These are phyloP conservation scores for Echeneis naucrates DNA, from an alignment of 2,797 vertebrate genomes.

Conservation along the genomic window DNA sequence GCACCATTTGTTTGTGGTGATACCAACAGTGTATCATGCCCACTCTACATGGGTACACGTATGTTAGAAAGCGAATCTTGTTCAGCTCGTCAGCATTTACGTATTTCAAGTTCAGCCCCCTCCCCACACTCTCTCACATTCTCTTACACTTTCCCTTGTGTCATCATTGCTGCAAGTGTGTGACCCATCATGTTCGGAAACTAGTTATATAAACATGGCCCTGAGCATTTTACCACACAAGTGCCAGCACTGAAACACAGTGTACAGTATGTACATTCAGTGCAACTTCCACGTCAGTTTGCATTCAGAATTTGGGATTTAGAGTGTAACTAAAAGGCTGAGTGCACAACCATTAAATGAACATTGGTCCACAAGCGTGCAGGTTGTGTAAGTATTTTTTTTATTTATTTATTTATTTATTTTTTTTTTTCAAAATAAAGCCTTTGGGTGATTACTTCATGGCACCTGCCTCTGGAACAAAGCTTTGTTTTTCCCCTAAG, in stretches of 20 bases:
- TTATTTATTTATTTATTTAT: too few species aligned
- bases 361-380: background rate
- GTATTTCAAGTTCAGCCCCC: constrained; percentile 4
- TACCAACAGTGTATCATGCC: constrained; percentile 17
- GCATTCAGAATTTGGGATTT: constrained; percentile 37
- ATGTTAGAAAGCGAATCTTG: constrained; percentile 18
- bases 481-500: background rate
- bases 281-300: constrained; percentile 15
- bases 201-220: constrained; percentile 68
- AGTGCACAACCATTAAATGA: background rate
- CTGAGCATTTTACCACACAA: constrained; percentile 40
- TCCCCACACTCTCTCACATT: background rate
- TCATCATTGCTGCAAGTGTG: constrained; percentile 45
- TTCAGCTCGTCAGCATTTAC: constrained; percentile 18
- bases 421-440: background rate
- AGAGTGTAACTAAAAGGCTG: constrained; percentile 3
- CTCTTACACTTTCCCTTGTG: constrained; percentile 41
- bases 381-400: background rate
- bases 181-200: constrained; percentile 57
- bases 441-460: background rate
- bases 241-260: constrained; percentile 18
- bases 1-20: constrained; percentile 16
- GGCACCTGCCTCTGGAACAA: background rate
- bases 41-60: constrained; percentile 15
- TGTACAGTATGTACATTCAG: constrained; percentile 7